Percentiles rank a stretch among this genome's conserved stretches.
These are phyloP conservation scores for Drosophila leonis DNA, from an alignment of 2,888 invertebrate species.

Conservation along the genomic window DNA sequence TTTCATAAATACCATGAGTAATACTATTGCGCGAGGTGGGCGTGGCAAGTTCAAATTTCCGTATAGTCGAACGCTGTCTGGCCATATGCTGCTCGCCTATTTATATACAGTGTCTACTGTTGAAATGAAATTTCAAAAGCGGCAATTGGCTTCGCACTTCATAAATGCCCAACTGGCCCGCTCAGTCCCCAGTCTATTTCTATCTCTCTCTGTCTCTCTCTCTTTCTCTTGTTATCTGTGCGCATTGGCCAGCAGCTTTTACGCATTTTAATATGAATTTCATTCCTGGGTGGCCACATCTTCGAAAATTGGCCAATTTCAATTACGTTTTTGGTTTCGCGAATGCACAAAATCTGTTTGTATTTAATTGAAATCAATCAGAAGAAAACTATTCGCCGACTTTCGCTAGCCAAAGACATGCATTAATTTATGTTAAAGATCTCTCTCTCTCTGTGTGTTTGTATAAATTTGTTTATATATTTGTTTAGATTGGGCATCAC, in stretches of 20 bases:
- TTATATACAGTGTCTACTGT: conserved; percentile 53
- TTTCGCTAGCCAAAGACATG: conserved; percentile 35
- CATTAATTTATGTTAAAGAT: conserved; percentile 6
- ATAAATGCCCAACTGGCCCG: conserved; percentile 50
- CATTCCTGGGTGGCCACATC: conserved; percentile 15
- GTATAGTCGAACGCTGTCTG: conserved; percentile 29
- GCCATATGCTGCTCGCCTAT: conserved; percentile 46
- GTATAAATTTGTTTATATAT: conserved; percentile 12
- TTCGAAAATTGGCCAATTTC: conserved; percentile 44
- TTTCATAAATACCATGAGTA: conserved; percentile 13
- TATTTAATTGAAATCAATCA: conserved; percentile 53
- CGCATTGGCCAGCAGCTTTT: conserved; percentile 38
- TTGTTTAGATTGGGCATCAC: conserved; percentile 45
- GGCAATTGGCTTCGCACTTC: conserved; percentile 77
- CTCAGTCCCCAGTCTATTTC: neutral
- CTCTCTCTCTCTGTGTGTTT: neutral
- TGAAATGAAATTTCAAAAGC: conserved; percentile 59
- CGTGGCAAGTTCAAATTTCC: conserved; percentile 58
- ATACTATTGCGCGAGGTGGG: conserved; percentile 16
- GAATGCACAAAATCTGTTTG: conserved; percentile 18
- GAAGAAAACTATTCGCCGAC: conserved; percentile 38
- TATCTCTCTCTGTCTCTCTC: neutral
- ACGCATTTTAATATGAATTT: conserved; percentile 45
- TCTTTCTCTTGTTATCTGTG: neutral
- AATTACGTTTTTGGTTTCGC: conserved; percentile 38